Percentiles rank a stretch among this genome's conserved stretches.
phyloP scores from a whole-genome alignment of 2,113 vertebrate genomes.

The Ammodytes dubius region DNA sequence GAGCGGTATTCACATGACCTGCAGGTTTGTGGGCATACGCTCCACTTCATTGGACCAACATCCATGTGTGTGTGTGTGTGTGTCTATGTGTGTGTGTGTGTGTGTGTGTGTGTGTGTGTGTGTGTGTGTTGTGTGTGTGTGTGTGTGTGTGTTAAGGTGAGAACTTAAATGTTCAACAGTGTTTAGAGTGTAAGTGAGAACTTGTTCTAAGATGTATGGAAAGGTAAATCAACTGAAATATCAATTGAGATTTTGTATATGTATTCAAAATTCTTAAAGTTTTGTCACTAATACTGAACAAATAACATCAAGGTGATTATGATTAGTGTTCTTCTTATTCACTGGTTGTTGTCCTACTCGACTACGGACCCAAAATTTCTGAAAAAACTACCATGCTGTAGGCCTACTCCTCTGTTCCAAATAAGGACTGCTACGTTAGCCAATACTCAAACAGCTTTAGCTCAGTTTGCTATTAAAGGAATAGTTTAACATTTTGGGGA shows the following conservation, averaged over 20 bases:
- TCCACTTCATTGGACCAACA: conserved; percentile 52
- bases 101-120: conserved; percentile 19
- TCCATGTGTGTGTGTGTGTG: conserved; percentile 36
- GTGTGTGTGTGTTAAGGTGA: conserved; percentile 13
- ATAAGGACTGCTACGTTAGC: not conserved
- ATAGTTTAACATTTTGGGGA: not conserved
- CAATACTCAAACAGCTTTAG: not conserved
- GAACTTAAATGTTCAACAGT: conserved; percentile 4
- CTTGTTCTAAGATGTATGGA: not conserved
- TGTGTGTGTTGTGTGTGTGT: conserved; percentile 15
- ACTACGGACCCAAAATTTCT: too few relatives aligned
- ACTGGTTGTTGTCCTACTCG: conserved; percentile 10
- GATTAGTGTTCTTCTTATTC: conserved; percentile 22
- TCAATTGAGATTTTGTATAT: too few relatives aligned
- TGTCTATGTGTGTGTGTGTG: conserved; percentile 10
- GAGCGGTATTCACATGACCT: conserved; percentile 69
- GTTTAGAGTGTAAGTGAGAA: not conserved
- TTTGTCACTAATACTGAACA: conserved; percentile 11
- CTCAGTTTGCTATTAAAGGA: not conserved
- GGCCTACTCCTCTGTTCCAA: not conserved
- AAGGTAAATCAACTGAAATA: not conserved
- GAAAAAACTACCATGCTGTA: not conserved
- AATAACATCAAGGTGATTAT: conserved; percentile 10
- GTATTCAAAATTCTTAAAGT: not conserved
- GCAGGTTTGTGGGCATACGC: conserved; percentile 64